Conservation (phyloP, 1,140 invertebrate genomes). For the Pseudomyrmex flavicornis region DNA sequence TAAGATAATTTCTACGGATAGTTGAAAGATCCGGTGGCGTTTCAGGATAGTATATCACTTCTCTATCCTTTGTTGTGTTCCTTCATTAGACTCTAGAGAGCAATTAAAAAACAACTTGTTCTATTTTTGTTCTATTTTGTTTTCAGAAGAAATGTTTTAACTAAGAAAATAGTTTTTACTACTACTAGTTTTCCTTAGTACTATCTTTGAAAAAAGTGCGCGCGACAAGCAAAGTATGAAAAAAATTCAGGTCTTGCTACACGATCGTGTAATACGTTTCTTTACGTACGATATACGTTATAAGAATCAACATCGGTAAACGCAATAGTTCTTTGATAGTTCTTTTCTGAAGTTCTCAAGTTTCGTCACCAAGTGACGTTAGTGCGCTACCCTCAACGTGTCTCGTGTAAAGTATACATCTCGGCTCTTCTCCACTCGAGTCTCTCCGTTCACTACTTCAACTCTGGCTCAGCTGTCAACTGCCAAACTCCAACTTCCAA, state of each 20-base stretch:
- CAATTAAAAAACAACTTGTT: background rate
- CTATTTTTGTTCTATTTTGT: background rate
- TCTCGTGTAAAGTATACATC: background rate
- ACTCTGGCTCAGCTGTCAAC: slow-evolving; percentile 22
- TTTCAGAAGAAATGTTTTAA: no score
- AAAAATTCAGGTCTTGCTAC: background rate
- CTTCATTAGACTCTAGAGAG: background rate
- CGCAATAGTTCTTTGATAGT: background rate
- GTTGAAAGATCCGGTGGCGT: background rate
- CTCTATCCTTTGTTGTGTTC: background rate
- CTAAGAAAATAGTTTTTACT: no score
- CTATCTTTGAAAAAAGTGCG: background rate
- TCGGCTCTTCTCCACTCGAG: background rate
- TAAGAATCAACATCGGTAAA: background rate
- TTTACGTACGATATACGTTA: background rate
- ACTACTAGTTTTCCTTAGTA: no score
- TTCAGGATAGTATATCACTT: slow-evolving; percentile 4
- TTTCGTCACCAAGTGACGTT: background rate
- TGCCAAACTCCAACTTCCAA: slow-evolving; percentile 13
- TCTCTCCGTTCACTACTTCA: background rate
- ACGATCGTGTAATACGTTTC: background rate
- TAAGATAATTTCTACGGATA: slow-evolving; percentile 26
- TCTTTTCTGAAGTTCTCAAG: slow-evolving; percentile 5
- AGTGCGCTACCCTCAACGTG: background rate
- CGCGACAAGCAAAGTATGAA: background rate